A percentile compares a stretch with the other conserved stretches of the same genome.
These are phyloP conservation scores for Chloroceryle inda DNA, from an alignment of 2,797 vertebrate species.

Conservation along the genomic window DNA sequence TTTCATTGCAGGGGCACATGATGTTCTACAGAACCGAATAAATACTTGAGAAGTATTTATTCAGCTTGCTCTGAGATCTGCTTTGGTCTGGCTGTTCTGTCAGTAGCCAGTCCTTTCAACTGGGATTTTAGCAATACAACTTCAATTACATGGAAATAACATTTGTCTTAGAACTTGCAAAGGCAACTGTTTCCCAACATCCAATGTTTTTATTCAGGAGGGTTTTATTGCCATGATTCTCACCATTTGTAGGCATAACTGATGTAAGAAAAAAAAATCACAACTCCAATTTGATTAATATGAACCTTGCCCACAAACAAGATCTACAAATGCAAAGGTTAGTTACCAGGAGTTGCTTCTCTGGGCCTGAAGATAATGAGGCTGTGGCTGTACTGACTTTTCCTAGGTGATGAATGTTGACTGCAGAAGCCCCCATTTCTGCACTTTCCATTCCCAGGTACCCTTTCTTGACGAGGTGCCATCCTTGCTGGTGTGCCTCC, in stretches of 20 bases:
- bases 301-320: background rate
- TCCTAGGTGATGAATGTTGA: background rate
- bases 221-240: background rate
- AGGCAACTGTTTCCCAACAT: background rate
- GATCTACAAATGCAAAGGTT: background rate
- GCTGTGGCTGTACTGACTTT: background rate
- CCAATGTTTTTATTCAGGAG: background rate
- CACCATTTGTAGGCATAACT: background rate
- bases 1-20: background rate
- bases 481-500: background rate
- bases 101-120: background rate
- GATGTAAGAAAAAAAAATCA: background rate
- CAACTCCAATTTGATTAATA: background rate
- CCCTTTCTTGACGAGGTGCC: background rate
- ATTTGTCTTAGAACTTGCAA: background rate
- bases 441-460: background rate
- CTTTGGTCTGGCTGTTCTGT: background rate
- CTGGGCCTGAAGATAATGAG: background rate
- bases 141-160: slow-evolving; percentile 3
- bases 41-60: background rate
- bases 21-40: background rate
- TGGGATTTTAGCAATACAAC: slow-evolving; percentile 21
- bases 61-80: background rate
- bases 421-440: background rate
- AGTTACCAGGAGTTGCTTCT: background rate